These are phyloP conservation scores for Zapus hudsonius DNA, from an alignment of 2,113 vertebrate genomes.

Conservation along the genomic window DNA sequence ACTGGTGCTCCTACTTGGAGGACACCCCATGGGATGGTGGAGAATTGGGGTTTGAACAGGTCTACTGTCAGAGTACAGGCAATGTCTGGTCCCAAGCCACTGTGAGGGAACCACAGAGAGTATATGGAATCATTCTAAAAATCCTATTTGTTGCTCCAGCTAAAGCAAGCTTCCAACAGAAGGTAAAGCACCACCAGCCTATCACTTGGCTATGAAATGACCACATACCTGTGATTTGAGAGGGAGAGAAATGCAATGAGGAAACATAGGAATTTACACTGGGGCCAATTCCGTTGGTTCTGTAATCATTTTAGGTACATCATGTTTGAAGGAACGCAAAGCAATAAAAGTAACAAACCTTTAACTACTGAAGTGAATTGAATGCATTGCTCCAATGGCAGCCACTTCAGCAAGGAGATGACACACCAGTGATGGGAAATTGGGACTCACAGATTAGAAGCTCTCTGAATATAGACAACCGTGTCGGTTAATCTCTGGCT, in stretches of 20 bases:
- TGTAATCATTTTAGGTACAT: neutral
- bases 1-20: neutral
- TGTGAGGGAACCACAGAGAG: neutral
- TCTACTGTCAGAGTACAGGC: neutral
- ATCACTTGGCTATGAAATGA: neutral
- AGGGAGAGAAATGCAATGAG: neutral
- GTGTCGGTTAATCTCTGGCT: too few species aligned
- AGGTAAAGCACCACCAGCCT: neutral
- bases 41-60: neutral
- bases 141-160: neutral
- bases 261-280: neutral
- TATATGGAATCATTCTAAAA: neutral
- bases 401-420: neutral
- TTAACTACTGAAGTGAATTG: neutral
- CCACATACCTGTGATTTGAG: neutral
- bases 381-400: neutral
- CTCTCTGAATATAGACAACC: neutral
- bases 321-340: neutral
- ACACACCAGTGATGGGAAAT: neutral
- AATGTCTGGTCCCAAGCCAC: neutral
- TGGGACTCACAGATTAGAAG: neutral
- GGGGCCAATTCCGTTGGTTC: neutral
- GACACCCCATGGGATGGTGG: neutral
- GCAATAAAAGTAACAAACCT: neutral
- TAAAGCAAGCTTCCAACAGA: neutral